Evolutionary conservation across 1,140 invertebrate species (phyloP).

Genomic region (Sycophaga agraensis): DNA sequence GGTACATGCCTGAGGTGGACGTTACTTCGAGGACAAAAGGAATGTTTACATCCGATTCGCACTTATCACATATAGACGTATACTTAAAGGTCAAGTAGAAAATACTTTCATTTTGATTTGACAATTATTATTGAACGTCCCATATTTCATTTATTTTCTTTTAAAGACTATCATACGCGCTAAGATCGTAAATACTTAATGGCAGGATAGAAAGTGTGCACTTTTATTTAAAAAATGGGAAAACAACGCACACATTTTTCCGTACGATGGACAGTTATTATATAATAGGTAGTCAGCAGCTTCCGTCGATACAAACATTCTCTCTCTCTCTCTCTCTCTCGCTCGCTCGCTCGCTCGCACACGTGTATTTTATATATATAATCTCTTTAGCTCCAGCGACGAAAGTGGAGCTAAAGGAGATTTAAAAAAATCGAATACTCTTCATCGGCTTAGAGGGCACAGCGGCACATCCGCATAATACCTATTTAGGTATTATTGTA

Average conservation of each 20-base stretch:
- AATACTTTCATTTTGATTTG: slow-evolving; percentile 29
- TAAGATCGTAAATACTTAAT: slow-evolving; percentile 25
- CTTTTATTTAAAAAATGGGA: background rate
- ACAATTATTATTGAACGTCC: slow-evolving; percentile 20
- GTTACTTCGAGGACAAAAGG: slow-evolving; percentile 24
- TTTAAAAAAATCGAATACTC: slow-evolving; percentile 26
- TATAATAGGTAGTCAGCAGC: background rate
- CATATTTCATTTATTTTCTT: background rate
- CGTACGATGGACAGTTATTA: slow-evolving; percentile 1
- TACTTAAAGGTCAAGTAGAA: slow-evolving; percentile 22
- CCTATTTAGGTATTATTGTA: background rate
- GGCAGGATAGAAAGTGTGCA: slow-evolving; percentile 26
- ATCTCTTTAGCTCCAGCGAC: background rate
- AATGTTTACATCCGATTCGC: slow-evolving; percentile 30
- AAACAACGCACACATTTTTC: slow-evolving; percentile 4
- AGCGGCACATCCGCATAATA: slow-evolving; percentile 2
- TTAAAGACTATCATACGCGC: slow-evolving; percentile 13
- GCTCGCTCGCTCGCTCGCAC: background rate
- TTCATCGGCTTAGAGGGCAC: slow-evolving; percentile 3
- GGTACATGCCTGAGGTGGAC: slow-evolving; percentile 14
- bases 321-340: background rate
- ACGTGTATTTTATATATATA: slow-evolving; percentile 17
- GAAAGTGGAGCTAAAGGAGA: background rate
- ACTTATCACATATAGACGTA: slow-evolving; percentile 29
- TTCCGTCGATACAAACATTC: background rate